These are phyloP conservation scores for Cistogaster globosa DNA, from an alignment of 2,888 invertebrate genomes.

Conservation along the genomic window DNA sequence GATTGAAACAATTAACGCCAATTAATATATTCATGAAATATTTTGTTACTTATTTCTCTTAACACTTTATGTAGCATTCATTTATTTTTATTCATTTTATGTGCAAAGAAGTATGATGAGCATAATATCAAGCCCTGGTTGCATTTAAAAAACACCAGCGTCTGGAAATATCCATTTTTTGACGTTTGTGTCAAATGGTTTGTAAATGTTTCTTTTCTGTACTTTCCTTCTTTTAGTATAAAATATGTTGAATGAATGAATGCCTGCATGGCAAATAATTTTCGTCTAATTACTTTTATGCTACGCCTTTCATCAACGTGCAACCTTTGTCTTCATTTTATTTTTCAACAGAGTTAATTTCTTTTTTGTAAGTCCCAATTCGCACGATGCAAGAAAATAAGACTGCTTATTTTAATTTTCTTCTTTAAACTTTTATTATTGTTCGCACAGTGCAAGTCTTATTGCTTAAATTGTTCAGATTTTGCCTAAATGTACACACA, in stretches of 20 bases:
- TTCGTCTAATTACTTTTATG: conserved; percentile 80
- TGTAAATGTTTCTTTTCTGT: background rate
- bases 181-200: conserved; percentile 67
- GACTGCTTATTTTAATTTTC: no score
- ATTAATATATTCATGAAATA: conserved; percentile 38
- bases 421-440: no score
- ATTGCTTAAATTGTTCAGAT: no score
- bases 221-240: background rate
- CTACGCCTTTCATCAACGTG: conserved; percentile 79
- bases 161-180: conserved; percentile 53
- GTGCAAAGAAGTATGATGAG: background rate
- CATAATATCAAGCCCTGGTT: background rate
- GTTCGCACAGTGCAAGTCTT: no score
- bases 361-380: background rate
- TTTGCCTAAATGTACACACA: no score
- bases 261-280: conserved; percentile 72
- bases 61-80: conserved; percentile 45
- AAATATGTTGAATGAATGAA: conserved; percentile 31
- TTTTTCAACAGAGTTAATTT: conserved; percentile 63
- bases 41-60: conserved; percentile 39
- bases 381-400: no score
- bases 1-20: conserved; percentile 79
- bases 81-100: conserved; percentile 11
- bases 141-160: conserved; percentile 28
- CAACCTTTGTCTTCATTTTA: conserved; percentile 79